Base-by-base conservation (phyloP, 2,797 vertebrate species). In the Rhynchotus rufescens region DNA sequence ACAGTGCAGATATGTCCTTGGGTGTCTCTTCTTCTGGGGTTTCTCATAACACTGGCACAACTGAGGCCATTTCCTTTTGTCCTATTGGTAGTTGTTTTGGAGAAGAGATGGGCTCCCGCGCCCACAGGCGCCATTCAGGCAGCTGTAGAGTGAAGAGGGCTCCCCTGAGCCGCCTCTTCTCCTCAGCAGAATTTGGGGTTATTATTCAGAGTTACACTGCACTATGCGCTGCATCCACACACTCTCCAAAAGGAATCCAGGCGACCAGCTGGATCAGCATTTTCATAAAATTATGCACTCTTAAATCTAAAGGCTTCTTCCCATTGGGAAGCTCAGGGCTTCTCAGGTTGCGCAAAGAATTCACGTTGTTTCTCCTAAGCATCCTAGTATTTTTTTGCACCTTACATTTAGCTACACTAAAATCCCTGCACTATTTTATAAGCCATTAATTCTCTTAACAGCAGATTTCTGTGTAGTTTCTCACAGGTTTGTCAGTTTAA, bases 391-490 rank as follows among this genome's bases (percentile, higher is more conserved):
- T 15, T 2, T 5, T 65, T 76, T 83, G 6, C 21, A 25, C 25
- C 28, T 22, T 32, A 4, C 19, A 36, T 47, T 21, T 25, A 57
- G 44, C 13, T 25, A 36, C n/a, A 11, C 11, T 16, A 12, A 80
- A 54, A 59, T 76, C 45, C 52, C 15, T 40, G 7, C 28, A 15
- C 9, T 14, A 20, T 28, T 11, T 40, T 72, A 7, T 76, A n/a
- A 34, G 3, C 13, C n/a, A 1, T 65, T 65, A 15, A 2, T 15
- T 1, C 0, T 15, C 21, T 26, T 26, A 54, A 10, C 13, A 71
- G 26, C 30, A 66, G 20, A 23, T 52, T 76, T 9, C 36, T 84
- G 56, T 54, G 9, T 11, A 5, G 2, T 45, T 10, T 65, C 56
- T 65, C 56, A n/a, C 74, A 7, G 14, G 36, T 36, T 34, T 76